phyloP scores from a whole-genome alignment of 2,797 vertebrate genomes.

The Enteromius paludinosus region DNA sequence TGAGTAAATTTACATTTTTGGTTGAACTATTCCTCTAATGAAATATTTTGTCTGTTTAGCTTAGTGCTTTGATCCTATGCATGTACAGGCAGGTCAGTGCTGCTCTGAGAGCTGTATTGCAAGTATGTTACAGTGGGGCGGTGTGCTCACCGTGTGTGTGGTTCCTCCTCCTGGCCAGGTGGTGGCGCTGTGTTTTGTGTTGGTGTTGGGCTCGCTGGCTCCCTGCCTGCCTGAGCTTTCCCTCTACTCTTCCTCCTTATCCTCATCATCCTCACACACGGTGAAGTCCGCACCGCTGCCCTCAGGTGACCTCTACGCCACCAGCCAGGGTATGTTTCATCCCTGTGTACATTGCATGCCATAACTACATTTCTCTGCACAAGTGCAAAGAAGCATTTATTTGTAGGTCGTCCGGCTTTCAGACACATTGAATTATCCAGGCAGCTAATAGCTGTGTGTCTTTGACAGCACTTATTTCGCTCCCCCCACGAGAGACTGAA shows the following conservation, averaged over 20 bases:
- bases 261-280: constrained; percentile 85
- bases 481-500: constrained; percentile 27
- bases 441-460: constrained; percentile 23
- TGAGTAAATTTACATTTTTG: not conserved
- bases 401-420: constrained; percentile 2
- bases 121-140: constrained; percentile 48
- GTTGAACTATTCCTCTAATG: not conserved
- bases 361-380: not conserved
- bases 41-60: not conserved
- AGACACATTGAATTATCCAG: constrained; percentile 24
- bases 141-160: constrained; percentile 62
- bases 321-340: constrained; percentile 88
- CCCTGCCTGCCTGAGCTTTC: constrained; percentile 90
- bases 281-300: constrained; percentile 82
- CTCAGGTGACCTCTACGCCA: constrained; percentile 88
- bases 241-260: constrained; percentile 81
- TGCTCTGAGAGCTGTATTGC: constrained; percentile 15
- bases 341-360: constrained; percentile 13
- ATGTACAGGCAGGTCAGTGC: constrained; percentile 9
- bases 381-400: constrained; percentile 5
- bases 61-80: not conserved
- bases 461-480: constrained; percentile 21
- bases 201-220: constrained; percentile 94
- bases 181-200: constrained; percentile 93
- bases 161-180: constrained; percentile 80